phyloP scores from a whole-genome alignment of 2,113 vertebrate species.

The Columba livia region DNA sequence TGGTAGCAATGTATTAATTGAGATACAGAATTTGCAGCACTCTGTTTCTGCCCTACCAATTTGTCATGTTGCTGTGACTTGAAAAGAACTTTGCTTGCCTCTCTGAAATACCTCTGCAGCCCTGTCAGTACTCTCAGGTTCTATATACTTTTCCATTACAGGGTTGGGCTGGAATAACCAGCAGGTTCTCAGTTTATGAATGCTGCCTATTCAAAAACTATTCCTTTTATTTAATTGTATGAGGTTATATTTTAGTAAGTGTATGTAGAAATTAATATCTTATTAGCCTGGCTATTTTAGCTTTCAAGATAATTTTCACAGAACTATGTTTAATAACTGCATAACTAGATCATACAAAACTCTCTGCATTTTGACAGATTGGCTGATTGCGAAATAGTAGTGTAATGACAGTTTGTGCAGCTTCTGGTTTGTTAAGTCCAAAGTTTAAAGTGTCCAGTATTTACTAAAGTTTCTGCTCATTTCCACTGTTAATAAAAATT shows the following conservation, averaged over 20 bases:
- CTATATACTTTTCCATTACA: background rate
- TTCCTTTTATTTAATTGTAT: background rate
- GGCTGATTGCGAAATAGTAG: background rate
- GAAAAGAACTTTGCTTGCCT: background rate
- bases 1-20: background rate
- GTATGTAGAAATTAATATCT: background rate
- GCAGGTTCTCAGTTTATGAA: background rate
- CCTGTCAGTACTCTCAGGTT: background rate
- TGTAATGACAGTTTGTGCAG: background rate
- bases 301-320: background rate
- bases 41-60: background rate
- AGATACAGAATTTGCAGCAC: background rate
- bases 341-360: background rate
- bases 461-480: background rate
- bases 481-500: background rate
- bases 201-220: background rate
- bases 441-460: background rate
- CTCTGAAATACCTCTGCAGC: background rate
- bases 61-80: background rate
- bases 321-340: background rate
- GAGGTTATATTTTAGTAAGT: background rate
- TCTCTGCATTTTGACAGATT: background rate
- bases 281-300: background rate
- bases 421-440: background rate
- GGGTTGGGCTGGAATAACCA: background rate